phyloP scores from a whole-genome alignment of 2,797 vertebrate genomes.

The Nothura maculosa region DNA sequence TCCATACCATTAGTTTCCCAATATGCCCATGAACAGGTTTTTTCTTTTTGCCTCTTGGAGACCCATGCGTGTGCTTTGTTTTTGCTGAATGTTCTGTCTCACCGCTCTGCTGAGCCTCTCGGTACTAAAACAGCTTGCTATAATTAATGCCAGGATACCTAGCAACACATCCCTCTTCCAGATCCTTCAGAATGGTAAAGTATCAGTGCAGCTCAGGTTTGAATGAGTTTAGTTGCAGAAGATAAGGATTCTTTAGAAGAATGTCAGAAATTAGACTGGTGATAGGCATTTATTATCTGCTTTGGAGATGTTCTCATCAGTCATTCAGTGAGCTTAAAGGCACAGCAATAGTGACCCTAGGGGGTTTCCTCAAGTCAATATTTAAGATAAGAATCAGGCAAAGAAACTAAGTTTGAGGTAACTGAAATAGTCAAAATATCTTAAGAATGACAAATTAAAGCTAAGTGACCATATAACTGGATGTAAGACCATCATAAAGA shows the following conservation, averaged over 20 bases:
- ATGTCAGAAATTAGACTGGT: not conserved
- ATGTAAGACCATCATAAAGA: not conserved
- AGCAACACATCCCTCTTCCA: not conserved
- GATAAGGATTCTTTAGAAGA: not conserved
- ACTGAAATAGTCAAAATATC: not conserved
- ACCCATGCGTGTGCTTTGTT: not conserved
- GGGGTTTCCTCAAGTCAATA: not conserved
- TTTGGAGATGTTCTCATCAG: not conserved
- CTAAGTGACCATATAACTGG: not conserved
- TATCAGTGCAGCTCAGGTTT: not conserved
- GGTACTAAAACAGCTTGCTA: not conserved
- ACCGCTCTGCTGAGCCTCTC: not conserved
- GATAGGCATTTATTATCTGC: not conserved
- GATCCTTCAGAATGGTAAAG: not conserved
- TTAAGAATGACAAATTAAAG: not conserved
- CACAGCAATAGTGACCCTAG: fast-evolving
- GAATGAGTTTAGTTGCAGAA: not conserved
- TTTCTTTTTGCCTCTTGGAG: not conserved
- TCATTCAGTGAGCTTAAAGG: not conserved
- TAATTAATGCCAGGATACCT: not conserved
- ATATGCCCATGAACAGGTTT: not conserved
- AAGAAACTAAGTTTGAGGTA: not conserved
- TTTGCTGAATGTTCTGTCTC: not conserved
- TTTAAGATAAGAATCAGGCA: not conserved
- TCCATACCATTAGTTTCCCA: not conserved